Conservation (phyloP, 1,140 invertebrate genomes). For the Penaeus vannamei region DNA sequence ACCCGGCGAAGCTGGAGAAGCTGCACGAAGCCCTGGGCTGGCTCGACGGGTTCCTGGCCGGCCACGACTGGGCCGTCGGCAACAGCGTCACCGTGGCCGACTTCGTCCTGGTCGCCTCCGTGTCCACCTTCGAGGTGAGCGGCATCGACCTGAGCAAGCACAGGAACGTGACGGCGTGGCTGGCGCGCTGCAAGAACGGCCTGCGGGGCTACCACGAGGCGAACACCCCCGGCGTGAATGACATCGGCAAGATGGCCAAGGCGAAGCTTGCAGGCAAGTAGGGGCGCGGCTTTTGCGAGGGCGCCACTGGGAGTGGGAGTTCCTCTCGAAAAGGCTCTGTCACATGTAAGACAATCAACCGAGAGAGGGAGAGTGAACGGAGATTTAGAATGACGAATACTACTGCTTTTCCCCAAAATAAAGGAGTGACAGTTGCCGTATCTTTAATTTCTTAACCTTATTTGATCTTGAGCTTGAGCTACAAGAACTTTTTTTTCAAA, state of each 20-base stretch:
- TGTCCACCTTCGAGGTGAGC: slow-evolving; percentile 74
- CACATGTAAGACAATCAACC: too few species aligned
- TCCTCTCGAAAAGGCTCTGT: too few species aligned
- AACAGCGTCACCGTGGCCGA: slow-evolving; percentile 80
- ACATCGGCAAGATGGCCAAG: slow-evolving; percentile 63
- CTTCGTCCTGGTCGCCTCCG: slow-evolving; percentile 67
- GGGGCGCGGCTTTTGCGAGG: too few species aligned
- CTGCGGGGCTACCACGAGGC: slow-evolving; percentile 82
- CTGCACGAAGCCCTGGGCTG: slow-evolving; percentile 71
- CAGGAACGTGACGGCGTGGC: slow-evolving; percentile 79
- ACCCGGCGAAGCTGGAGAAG: slow-evolving; percentile 67
- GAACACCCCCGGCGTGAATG: slow-evolving; percentile 74
- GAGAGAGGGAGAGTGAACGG: too few species aligned
- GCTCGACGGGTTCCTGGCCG: slow-evolving; percentile 71
- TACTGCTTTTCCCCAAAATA: too few species aligned
- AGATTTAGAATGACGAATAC: too few species aligned
- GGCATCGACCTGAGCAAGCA: slow-evolving; percentile 77
- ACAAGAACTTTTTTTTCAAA: too few species aligned
- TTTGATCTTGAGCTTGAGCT: too few species aligned
- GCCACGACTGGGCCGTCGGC: slow-evolving; percentile 71
- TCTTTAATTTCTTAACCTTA: too few species aligned
- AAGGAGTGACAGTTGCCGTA: too few species aligned
- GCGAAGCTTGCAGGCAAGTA: not conserved
- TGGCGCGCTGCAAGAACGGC: slow-evolving; percentile 78
- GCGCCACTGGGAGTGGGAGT: too few species aligned